These are phyloP conservation scores for Flexamia atlantica DNA, from an alignment of 2,888 invertebrate genomes.

Conservation along the genomic window DNA sequence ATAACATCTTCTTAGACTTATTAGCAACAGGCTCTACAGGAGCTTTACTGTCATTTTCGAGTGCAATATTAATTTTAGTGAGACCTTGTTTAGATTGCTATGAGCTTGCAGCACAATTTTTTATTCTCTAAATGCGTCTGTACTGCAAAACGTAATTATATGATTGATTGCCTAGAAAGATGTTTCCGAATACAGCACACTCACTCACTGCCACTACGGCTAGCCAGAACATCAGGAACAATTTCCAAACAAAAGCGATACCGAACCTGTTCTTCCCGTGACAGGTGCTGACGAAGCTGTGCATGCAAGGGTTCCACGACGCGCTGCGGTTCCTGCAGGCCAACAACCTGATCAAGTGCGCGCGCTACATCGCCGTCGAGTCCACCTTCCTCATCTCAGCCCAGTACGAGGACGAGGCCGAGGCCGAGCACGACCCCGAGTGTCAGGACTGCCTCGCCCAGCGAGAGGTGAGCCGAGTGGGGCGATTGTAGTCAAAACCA, in stretches of 20 bases:
- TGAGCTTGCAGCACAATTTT: too few species aligned
- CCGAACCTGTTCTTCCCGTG: too few species aligned
- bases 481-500: too few species aligned
- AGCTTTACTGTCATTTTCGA: too few species aligned
- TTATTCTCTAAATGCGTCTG: too few species aligned
- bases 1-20: too few species aligned
- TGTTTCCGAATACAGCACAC: too few species aligned
- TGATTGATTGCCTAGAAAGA: too few species aligned
- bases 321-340: slow-evolving; percentile 90
- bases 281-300: slow-evolving; percentile 89
- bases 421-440: slow-evolving; percentile 89
- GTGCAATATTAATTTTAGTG: too few species aligned
- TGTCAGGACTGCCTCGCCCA: slow-evolving; percentile 93
- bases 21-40: too few species aligned
- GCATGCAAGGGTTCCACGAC: slow-evolving; percentile 98
- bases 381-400: slow-evolving; percentile 90
- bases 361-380: slow-evolving; percentile 93
- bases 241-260: neutral
- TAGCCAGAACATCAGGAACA: neutral
- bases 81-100: too few species aligned
- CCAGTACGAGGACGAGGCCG: slow-evolving; percentile 79
- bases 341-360: slow-evolving; percentile 95
- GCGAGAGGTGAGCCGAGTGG: slow-evolving; percentile 89
- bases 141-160: too few species aligned
- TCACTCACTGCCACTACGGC: neutral